A percentile compares a stretch with the other conserved stretches of the same genome.
Conservation (phyloP, 30 jellyfish, hydroid and myxozoan genomes). For the Cassiopea xamachana region DNA sequence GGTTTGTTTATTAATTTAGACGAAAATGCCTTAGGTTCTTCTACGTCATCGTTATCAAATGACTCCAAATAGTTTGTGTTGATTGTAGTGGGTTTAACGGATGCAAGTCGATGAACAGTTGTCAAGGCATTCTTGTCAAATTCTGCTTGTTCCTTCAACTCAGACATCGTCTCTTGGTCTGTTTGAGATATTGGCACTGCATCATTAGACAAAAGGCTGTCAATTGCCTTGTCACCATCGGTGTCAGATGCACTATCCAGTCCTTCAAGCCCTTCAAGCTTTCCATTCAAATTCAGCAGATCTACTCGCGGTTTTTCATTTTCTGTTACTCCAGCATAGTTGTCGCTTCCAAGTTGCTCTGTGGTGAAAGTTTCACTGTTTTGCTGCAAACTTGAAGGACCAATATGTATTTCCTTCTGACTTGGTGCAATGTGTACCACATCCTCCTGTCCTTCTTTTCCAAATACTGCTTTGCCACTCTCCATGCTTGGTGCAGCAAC, state of each 20-base stretch:
- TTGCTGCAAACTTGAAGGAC: neutral
- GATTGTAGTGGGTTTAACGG: constrained; percentile 41
- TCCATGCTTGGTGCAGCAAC: constrained; percentile 1
- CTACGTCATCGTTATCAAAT: constrained; percentile 10
- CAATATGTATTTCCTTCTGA: constrained; percentile 45
- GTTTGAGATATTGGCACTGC: constrained; percentile 12
- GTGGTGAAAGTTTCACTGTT: neutral
- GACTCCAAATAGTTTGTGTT: constrained; percentile 45
- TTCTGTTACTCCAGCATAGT: constrained; percentile 67
- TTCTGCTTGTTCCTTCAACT: constrained; percentile 50
- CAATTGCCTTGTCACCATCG: constrained; percentile 20
- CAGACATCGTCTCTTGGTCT: constrained; percentile 40
- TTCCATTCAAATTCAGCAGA: constrained; percentile 63
- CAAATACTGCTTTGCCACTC: constrained; percentile 1
- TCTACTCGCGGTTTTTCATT: constrained; percentile 40
- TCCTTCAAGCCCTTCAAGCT: constrained; percentile 50
- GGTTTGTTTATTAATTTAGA: neutral
- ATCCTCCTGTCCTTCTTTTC: constrained; percentile 14
- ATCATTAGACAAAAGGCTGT: constrained; percentile 21
- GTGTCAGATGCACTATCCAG: constrained; percentile 10
- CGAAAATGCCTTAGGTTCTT: neutral
- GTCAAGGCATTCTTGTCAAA: constrained; percentile 48
- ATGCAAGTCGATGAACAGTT: constrained; percentile 19
- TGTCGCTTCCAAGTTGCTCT: constrained; percentile 10
- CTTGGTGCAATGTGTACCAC: constrained; percentile 33